These are phyloP conservation scores for Hyposoter didymator DNA, from an alignment of 2,888 invertebrate genomes.

Conservation along the genomic window DNA sequence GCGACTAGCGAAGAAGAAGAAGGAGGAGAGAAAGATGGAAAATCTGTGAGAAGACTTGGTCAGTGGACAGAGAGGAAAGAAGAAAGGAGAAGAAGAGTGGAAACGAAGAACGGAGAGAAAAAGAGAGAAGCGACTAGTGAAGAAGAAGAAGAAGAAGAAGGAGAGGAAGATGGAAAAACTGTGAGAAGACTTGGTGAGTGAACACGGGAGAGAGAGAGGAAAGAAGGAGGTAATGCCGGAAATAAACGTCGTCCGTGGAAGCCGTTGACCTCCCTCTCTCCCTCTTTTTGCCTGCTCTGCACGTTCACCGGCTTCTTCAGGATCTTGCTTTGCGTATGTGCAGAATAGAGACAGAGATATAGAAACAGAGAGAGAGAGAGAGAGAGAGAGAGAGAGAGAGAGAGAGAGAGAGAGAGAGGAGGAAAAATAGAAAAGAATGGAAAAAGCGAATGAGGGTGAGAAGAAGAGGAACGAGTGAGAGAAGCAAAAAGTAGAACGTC, in stretches of 20 bases:
- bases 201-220: slow-evolving; percentile 65
- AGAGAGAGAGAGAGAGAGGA: neutral
- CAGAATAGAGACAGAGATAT: slow-evolving; percentile 21
- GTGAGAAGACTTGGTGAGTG: slow-evolving; percentile 23
- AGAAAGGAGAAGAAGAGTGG: slow-evolving; percentile 47
- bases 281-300: slow-evolving; percentile 50
- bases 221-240: slow-evolving; percentile 79
- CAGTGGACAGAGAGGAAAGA: slow-evolving; percentile 64
- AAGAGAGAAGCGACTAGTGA: slow-evolving; percentile 4
- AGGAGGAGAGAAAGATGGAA: slow-evolving; percentile 33
- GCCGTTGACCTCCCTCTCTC: slow-evolving; percentile 79
- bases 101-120: slow-evolving; percentile 9
- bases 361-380: neutral
- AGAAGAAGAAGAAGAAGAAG: slow-evolving; percentile 5
- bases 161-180: slow-evolving; percentile 37
- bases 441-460: slow-evolving; percentile 40
- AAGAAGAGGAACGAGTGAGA: slow-evolving; percentile 35
- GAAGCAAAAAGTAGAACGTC: slow-evolving; percentile 42
- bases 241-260: slow-evolving; percentile 79
- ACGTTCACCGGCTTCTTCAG: slow-evolving; percentile 56
- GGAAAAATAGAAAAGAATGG: slow-evolving; percentile 27
- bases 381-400: slow-evolving; percentile 8
- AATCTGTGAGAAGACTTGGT: slow-evolving; percentile 11
- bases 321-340: slow-evolving; percentile 37
- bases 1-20: neutral